Percentiles rank a stretch among this genome's conserved stretches.
These are phyloP conservation scores for Ferdinandea cuprea DNA, from an alignment of 2,888 invertebrate species.

Conservation along the genomic window DNA sequence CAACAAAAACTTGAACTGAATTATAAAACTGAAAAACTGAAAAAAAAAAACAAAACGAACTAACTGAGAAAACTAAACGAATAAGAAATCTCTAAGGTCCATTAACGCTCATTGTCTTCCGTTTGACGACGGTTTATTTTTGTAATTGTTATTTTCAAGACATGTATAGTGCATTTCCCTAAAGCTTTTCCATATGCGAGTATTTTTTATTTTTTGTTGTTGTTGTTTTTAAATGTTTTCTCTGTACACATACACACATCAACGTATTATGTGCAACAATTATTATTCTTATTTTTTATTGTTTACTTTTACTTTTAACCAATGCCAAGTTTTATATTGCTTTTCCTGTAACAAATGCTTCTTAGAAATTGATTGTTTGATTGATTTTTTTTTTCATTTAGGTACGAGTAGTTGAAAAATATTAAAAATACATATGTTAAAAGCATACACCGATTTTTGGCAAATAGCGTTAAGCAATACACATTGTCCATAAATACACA, in stretches of 20 bases:
- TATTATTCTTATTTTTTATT: slow-evolving; percentile 17
- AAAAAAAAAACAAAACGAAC: slow-evolving; percentile 41
- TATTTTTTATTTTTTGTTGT: too few relatives aligned
- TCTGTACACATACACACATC: slow-evolving; percentile 40
- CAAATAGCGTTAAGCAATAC: slow-evolving; percentile 71
- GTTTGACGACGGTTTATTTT: slow-evolving; percentile 29
- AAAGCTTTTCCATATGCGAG: too few relatives aligned
- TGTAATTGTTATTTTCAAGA: slow-evolving; percentile 20
- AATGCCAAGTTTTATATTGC: slow-evolving; percentile 61
- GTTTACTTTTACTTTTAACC: slow-evolving; percentile 48
- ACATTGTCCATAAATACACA: slow-evolving; percentile 63
- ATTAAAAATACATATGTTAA: slow-evolving; percentile 43
- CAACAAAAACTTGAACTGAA: slow-evolving; percentile 40
- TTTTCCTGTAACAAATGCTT: slow-evolving; percentile 41
- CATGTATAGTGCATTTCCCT: slow-evolving; percentile 54
- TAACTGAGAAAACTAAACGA: slow-evolving; percentile 28
- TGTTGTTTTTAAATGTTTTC: slow-evolving; percentile 10
- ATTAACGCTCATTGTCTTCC: slow-evolving; percentile 58
- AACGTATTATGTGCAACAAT: slow-evolving; percentile 29
- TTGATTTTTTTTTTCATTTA: slow-evolving; percentile 18
- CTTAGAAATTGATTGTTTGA: slow-evolving; percentile 30
- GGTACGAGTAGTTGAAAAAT: slow-evolving; percentile 33
- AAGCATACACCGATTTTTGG: slow-evolving; percentile 71
- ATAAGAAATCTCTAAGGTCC: slow-evolving; percentile 38
- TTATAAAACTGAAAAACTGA: slow-evolving; percentile 17